Evolutionary conservation across 2,888 invertebrate species (phyloP), one percentile per base, ranked within the genome.

Genomic region (Adelognathus sp.): DNA sequence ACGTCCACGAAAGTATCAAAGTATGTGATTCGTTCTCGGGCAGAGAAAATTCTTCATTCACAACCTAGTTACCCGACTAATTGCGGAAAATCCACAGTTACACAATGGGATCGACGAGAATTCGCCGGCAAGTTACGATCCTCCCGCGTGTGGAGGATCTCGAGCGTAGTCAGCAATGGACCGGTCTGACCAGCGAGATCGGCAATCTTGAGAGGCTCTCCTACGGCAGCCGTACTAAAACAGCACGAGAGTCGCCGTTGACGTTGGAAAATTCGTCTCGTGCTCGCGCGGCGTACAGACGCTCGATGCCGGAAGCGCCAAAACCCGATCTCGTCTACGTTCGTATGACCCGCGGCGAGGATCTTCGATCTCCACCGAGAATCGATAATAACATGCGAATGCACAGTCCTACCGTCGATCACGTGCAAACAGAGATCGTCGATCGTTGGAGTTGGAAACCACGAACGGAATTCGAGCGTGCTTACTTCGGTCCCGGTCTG

Each of bases 401-500:
- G 41, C 66, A 33, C 44, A 27, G 11, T 27, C 24, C 11, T 24
- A 7, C 24, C 39, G 41, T n/a, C 14, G 56, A 64, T 33, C 18
- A 41, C 11, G 9, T 11, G 1, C 56, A 16, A 16, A 21, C 58
- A 5, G 64, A 39, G 64, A 29, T 64, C 77, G 31, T 72, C 54
- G 50, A 77, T 54, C 52, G 46, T 7, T 86, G 86, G 82, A 84
- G 80, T n/a, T 90, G 90, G 89, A 86, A 85, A 60, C 87, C 89
- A 3, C 84, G 85, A n/a, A 88, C 89, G 6, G 89, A 90, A 27
- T 90, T 89, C 73, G 90, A 90, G 56, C 81, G 84, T 14, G 82
- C 82, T 4, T 90, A 89, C 71, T 90, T 90, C 75, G 84, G 82
- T 36, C 14, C 3, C n/a, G 44, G 27, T 21, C 31, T 67, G 27